phyloP scores from a whole-genome alignment of 2,888 invertebrate genomes.

The Cosmorhoe ocellata region DNA sequence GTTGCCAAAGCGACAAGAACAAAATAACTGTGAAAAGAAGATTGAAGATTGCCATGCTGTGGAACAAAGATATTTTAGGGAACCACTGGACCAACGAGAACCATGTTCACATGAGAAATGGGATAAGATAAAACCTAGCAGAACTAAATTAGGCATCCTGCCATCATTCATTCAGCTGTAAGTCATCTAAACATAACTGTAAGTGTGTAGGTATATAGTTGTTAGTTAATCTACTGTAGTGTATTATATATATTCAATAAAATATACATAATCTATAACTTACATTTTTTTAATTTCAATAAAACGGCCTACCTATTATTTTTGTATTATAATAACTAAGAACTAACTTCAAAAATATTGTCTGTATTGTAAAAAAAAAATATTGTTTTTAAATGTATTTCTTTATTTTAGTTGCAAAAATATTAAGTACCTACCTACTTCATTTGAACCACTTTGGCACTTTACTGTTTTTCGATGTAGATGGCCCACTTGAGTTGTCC shows the following conservation, averaged over 20 bases:
- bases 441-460: constrained; percentile 78
- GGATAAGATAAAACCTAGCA: constrained; percentile 63
- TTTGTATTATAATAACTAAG: too few species aligned
- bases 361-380: too few species aligned
- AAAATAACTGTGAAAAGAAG: constrained; percentile 13
- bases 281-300: too few species aligned
- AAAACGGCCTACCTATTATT: too few species aligned
- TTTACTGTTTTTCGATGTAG: constrained; percentile 64
- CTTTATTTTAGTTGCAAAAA: too few species aligned
- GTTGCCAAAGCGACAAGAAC: constrained; percentile 18
- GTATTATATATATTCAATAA: too few species aligned
- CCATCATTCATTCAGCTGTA: constrained; percentile 70
- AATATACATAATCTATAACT: too few species aligned
- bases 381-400: too few species aligned
- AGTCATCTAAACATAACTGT: neutral
- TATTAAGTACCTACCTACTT: neutral
- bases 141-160: constrained; percentile 70
- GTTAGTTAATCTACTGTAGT: too few species aligned
- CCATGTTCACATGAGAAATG: constrained; percentile 34
- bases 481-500: constrained; percentile 41
- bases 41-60: constrained; percentile 22
- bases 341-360: too few species aligned
- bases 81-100: constrained; percentile 35
- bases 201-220: too few species aligned
- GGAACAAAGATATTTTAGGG: constrained; percentile 66